Percentiles rank a stretch among this genome's conserved stretches.
These are phyloP conservation scores for Aphodius granarius DNA, from an alignment of 2,888 invertebrate genomes.

Conservation along the genomic window DNA sequence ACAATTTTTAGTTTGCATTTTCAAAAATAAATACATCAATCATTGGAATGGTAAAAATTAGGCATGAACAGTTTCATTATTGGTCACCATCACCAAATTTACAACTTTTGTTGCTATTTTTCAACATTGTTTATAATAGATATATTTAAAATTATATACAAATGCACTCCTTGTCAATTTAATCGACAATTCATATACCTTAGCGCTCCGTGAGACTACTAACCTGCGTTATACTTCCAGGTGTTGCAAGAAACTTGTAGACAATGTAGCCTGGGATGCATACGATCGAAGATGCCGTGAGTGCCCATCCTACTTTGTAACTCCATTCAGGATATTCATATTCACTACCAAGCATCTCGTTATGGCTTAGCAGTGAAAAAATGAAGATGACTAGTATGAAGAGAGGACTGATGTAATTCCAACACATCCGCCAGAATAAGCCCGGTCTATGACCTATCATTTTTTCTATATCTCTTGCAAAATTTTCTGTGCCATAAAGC, in stretches of 20 bases:
- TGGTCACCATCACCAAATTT: too few species aligned
- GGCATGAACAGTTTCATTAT: too few species aligned
- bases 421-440: slow-evolving; percentile 80
- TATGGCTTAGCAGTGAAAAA: slow-evolving; percentile 78
- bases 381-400: slow-evolving; percentile 85
- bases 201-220: too few species aligned
- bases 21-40: too few species aligned
- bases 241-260: slow-evolving; percentile 73
- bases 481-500: slow-evolving; percentile 84
- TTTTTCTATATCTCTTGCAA: slow-evolving; percentile 76
- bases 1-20: too few species aligned
- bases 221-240: slow-evolving; percentile 62
- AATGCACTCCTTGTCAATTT: too few species aligned
- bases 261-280: slow-evolving; percentile 84
- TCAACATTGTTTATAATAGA: too few species aligned
- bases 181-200: too few species aligned
- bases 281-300: slow-evolving; percentile 82
- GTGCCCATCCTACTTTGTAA: slow-evolving; percentile 75
- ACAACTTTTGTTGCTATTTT: too few species aligned
- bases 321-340: slow-evolving; percentile 82
- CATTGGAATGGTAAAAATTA: too few species aligned
- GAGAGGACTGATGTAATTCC: slow-evolving; percentile 85
- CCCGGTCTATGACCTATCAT: slow-evolving; percentile 83
- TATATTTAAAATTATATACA: too few species aligned
- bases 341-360: slow-evolving; percentile 76